These are phyloP conservation scores for Callyntrura guangdongensis DNA, from an alignment of 2,888 invertebrate species.

Conservation along the genomic window DNA sequence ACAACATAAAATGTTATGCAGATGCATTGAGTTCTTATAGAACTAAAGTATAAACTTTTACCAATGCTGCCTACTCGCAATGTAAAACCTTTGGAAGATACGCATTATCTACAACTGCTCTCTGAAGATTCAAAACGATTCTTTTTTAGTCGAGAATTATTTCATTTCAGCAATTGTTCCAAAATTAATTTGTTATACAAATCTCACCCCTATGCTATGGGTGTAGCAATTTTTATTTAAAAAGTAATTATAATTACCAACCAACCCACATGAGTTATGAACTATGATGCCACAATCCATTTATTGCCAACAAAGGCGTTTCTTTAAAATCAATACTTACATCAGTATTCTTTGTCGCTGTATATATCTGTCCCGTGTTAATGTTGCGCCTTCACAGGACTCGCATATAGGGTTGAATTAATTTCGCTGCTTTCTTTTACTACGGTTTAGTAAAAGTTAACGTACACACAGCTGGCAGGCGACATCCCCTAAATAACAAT, in stretches of 20 bases:
- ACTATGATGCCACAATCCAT: background rate
- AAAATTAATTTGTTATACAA: no score
- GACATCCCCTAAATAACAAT: no score
- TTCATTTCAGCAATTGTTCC: no score
- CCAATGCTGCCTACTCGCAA: no score
- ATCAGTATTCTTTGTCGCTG: background rate
- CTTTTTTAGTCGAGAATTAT: no score
- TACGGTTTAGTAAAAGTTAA: background rate
- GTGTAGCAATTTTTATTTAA: constrained; percentile 7
- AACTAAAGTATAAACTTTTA: no score
- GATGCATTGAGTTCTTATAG: no score
- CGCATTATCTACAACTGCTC: no score
- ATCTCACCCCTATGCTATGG: background rate
- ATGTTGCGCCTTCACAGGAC: background rate
- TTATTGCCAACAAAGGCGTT: constrained; percentile 29
- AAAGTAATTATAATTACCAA: constrained; percentile 53
- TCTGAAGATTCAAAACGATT: no score
- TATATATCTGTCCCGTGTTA: background rate
- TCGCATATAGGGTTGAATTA: background rate
- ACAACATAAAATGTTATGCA: no score
- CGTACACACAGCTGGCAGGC: no score
- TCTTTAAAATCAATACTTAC: background rate
- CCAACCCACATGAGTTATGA: constrained; percentile 15
- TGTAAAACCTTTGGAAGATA: no score
- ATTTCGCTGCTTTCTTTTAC: background rate